Conservation (phyloP, 2,113 vertebrate species). For the Sinocyclocheilus anophthalmus region DNA sequence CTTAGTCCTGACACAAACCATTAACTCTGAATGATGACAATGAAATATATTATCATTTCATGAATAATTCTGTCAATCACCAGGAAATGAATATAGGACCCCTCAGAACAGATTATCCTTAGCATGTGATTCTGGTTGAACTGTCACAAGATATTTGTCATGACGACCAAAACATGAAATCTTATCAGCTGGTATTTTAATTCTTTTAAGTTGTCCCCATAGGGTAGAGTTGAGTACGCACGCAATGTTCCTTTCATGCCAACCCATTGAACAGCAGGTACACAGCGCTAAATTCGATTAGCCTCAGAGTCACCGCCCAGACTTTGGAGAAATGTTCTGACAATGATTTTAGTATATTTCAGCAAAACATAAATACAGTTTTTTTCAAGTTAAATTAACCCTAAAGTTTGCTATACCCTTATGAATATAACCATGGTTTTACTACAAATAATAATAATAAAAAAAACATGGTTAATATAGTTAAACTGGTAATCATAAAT, state of each 20-base stretch:
- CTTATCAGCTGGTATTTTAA: conserved; percentile 5
- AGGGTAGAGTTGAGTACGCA: neutral
- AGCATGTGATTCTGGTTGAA: conserved; percentile 2
- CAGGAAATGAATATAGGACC: neutral
- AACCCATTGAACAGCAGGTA: neutral
- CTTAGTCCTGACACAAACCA: neutral
- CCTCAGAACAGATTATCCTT: neutral
- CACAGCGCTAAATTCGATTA: neutral
- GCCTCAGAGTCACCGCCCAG: neutral
- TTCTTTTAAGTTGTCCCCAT: neutral
- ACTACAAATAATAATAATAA: too few relatives aligned
- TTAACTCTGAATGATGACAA: conserved; percentile 25
- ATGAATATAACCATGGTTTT: too few relatives aligned
- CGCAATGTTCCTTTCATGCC: neutral
- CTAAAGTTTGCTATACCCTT: neutral
- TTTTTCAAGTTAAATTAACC: neutral
- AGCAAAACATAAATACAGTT: neutral
- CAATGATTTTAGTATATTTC: neutral
- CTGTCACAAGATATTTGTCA: neutral
- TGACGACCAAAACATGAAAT: conserved; percentile 23
- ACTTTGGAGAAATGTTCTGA: neutral
- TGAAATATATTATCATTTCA: conserved; percentile 8
- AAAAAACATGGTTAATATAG: too few relatives aligned
- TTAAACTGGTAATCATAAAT: too few relatives aligned
- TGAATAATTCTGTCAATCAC: conserved; percentile 10